Evolutionary conservation across 2,797 vertebrate species (phyloP).

Genomic region (Cheirogaleus major): DNA sequence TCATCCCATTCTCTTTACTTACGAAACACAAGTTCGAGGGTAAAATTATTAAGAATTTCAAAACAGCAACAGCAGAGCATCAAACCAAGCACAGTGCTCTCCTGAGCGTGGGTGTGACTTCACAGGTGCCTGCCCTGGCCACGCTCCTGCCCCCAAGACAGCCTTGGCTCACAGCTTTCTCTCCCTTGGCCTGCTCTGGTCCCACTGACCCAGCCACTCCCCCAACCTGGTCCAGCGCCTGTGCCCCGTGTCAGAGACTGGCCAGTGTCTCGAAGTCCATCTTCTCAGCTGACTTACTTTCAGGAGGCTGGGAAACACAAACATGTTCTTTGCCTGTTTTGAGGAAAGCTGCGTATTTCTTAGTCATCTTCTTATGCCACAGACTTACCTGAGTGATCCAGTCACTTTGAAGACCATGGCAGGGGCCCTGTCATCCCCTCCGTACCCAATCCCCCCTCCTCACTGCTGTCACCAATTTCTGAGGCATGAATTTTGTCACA

Average conservation of each 20-base stretch:
- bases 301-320: neutral
- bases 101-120: neutral
- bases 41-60: neutral
- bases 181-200: neutral
- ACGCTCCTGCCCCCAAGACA: neutral
- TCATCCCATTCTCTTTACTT: neutral
- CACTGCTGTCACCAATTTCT: neutral
- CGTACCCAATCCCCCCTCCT: neutral
- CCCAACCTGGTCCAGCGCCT: neutral
- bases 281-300: neutral
- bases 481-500: neutral
- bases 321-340: neutral
- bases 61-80: neutral
- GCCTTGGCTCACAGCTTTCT: neutral
- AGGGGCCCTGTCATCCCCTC: neutral
- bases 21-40: neutral
- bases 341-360: neutral
- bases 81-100: neutral
- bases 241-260: neutral
- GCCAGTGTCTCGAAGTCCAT: neutral
- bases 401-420: neutral
- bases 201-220: neutral
- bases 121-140: neutral
- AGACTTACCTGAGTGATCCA: neutral
- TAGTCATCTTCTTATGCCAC: neutral